Base-by-base conservation (phyloP, 1,140 invertebrate genomes). In the Drosophila sturtevanti region DNA sequence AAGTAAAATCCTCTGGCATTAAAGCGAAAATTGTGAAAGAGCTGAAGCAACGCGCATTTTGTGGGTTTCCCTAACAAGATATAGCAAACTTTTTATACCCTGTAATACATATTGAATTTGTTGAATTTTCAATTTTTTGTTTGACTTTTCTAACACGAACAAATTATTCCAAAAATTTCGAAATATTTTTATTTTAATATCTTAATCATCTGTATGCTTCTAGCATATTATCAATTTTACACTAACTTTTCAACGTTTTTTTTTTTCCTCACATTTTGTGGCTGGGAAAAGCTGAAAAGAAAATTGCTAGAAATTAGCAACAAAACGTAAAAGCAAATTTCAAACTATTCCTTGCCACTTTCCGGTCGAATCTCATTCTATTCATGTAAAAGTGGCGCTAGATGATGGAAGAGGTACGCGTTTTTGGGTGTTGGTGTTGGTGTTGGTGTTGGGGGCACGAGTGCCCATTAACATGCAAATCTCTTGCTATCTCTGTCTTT, bases 391-490 rank as follows among this genome's bases (percentile, higher is more conserved):
- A 31, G 5, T 6, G 27, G 27, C 27, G 27, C 27, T 31, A 31
- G 27, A 31, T 31, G 27, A 31, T 31, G 27, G 27, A 31, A 31
- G 27, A 31, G 27, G 7, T 31, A 24, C 22, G n/a, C n/a, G n/a
- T n/a, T n/a, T n/a, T n/a, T n/a, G n/a, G 22, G 27, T 31, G 0
- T 24, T 41, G 37, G 0, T 0, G 5, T 12, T 41, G n/a, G 4
- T 0, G 7, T 37, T 12, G 35, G 35, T n/a, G 7, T 31, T 44
- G 1, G 14, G 38, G 38, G 38, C 7, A 44, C 6, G 16, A 31
- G 65, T 35, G 34, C 14, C 44, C 71, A 77, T 77, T 75, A 66
- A 63, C 51, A 79, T 75, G 77, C 71, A 80, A 79, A 79, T 70
- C 77, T 80, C 59, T 41, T 31, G 10, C 27, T 11, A 12, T 34